Evolutionary conservation across 2,113 vertebrate genomes (phyloP).

Genomic region (Barbus barbus): DNA sequence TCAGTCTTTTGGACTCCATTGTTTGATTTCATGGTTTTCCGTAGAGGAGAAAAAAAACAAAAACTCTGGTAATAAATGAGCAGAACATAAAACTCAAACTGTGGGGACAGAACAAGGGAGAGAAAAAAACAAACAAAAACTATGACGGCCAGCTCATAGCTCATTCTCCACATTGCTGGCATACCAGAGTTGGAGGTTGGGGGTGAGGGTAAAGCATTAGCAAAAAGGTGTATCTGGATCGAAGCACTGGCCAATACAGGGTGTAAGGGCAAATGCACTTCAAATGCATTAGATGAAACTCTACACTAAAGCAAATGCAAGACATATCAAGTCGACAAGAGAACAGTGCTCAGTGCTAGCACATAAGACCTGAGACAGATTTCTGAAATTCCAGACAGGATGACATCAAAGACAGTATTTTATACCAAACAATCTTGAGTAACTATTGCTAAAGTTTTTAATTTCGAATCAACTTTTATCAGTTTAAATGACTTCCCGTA

Average conservation of each 20-base stretch:
- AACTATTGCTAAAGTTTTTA: not conserved
- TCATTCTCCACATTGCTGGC: conserved; percentile 22
- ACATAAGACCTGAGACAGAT: conserved; percentile 22
- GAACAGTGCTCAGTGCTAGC: not conserved
- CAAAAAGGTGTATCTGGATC: conserved; percentile 12
- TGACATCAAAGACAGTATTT: conserved; percentile 27
- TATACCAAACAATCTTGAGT: not conserved
- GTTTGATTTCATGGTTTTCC: not conserved
- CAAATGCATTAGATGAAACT: not conserved
- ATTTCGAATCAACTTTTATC: not conserved
- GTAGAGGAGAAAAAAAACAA: not conserved
- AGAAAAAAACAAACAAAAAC: not conserved
- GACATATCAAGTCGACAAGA: not conserved
- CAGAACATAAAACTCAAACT: not conserved
- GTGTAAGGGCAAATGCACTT: not conserved
- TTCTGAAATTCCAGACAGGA: conserved; percentile 51
- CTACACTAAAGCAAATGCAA: not conserved
- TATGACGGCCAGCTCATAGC: not conserved
- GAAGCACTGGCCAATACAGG: not conserved
- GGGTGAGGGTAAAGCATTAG: not conserved
- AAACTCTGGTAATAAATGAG: no score
- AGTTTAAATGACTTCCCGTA: not conserved
- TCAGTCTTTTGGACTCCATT: not conserved
- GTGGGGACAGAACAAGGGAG: not conserved
- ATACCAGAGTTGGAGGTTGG: conserved; percentile 12